Percentiles rank a stretch among this genome's conserved stretches.
Evolutionary conservation across 2,888 invertebrate species (phyloP).

Genomic region (Incurvaria masculella): DNA sequence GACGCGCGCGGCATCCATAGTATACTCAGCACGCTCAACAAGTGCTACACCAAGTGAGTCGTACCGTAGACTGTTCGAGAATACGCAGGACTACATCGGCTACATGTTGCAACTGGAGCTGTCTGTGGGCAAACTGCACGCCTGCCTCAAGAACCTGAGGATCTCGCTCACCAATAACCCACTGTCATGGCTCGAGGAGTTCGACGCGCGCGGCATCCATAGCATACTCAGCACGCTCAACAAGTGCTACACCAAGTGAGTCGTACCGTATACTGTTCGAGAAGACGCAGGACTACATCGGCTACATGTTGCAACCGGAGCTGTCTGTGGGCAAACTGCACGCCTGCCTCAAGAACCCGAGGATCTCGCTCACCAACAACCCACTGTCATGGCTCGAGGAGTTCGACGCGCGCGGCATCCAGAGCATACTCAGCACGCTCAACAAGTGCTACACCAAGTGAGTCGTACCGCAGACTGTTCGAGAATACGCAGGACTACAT

Average conservation of each 20-base stretch:
- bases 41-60: constrained; percentile 74
- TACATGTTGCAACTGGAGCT: constrained; percentile 78
- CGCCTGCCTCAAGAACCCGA: constrained; percentile 80
- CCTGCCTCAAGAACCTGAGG: constrained; percentile 82
- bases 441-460: constrained; percentile 78
- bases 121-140: constrained; percentile 78
- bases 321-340: constrained; percentile 81
- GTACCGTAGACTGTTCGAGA: constrained; percentile 47
- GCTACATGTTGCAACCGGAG: constrained; percentile 72
- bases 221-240: constrained; percentile 79
- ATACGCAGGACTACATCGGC: constrained; percentile 83
- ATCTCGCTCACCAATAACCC: constrained; percentile 94
- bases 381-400: constrained; percentile 94
- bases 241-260: constrained; percentile 75
- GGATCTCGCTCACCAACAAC: constrained; percentile 93
- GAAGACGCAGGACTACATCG: constrained; percentile 84
- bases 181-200: constrained; percentile 93
- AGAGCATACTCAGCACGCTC: constrained; percentile 75
- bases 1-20: constrained; percentile 82
- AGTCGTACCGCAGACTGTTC: constrained; percentile 47
- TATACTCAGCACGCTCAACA: constrained; percentile 76
- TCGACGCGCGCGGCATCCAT: constrained; percentile 83
- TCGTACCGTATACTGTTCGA: too few species aligned
- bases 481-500: constrained; percentile 90
- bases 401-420: constrained; percentile 85